Evolutionary conservation across 2,888 invertebrate genomes (phyloP), one percentile per base, ranked within the genome.

Genomic region (Eilema depressum): DNA sequence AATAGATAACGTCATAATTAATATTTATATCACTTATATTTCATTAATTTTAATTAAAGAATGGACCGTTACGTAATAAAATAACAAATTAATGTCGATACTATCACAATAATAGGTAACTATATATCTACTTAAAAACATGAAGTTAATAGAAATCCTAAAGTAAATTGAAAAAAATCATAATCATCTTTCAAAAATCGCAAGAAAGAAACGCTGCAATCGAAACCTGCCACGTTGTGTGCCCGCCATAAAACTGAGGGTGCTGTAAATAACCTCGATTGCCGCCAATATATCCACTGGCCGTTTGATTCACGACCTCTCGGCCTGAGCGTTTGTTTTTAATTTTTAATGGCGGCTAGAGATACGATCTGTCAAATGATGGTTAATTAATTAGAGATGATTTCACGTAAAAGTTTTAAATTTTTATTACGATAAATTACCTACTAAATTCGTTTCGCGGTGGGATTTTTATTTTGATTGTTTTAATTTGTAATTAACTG

Each of bases 251-350:
- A 82, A 83, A 75, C 75, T 77, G 74, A 79, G 85, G 83, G 86
- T 75, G 88, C 78, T 85, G 88, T 89, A 89, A 88, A 88, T 91
- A 86, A 92, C 75, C 78, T 76, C 82, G 86, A 90, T 91, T 89
- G 90, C 88, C 81, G 85, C 83, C 89, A 86, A 89, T 91, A 91
- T 91, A 91, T 86, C 84, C 80, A 79, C 82, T 80, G 75, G 81
- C 76, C 73, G 79, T 77, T 85, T 86, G 87, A 88, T 87, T 86
- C 86, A 87, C 79, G 83, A 75, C 80, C 74, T 65, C 62, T 65
- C 62, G 69, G 76, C 63, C 70, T 69, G 56, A 47, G 57, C 76
- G 74, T 83, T 77, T 83, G 81, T 78, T 81, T 79, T 80, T 78
- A 79, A 70, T 65, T 76, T 80, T 82, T 83, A 83, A 77, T 83